Conservation (phyloP, 2,888 invertebrate genomes). For the Coelinius sp. region DNA sequence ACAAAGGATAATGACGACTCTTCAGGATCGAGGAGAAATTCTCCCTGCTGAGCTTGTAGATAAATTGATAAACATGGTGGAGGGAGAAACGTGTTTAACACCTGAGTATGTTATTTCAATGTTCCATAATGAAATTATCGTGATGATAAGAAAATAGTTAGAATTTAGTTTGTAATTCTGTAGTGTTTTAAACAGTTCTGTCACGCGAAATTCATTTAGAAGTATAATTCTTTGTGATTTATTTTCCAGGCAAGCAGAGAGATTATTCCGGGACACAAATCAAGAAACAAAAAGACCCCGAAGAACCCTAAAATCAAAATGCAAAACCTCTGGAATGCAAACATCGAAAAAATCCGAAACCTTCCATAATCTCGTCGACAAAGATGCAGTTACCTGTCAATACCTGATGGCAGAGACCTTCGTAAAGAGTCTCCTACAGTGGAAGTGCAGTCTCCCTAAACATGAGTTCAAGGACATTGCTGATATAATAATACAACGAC, state of each 20-base stretch:
- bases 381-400: slow-evolving; percentile 59
- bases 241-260: slow-evolving; percentile 59
- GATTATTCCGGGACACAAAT: slow-evolving; percentile 47
- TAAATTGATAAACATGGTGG: slow-evolving; percentile 58
- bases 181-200: too few relatives aligned
- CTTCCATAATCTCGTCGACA: slow-evolving; percentile 46
- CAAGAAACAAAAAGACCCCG: slow-evolving; percentile 36
- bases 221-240: background rate
- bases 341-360: background rate
- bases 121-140: background rate
- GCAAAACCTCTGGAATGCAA: background rate
- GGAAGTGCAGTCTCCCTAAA: slow-evolving; percentile 54
- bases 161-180: background rate
- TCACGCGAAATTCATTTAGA: too few relatives aligned
- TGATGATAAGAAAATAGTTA: background rate
- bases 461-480: slow-evolving; percentile 62
- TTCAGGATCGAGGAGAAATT: slow-evolving; percentile 52
- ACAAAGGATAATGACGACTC: slow-evolving; percentile 54
- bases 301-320: slow-evolving; percentile 25
- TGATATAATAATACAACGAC: slow-evolving; percentile 54
- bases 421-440: slow-evolving; percentile 59
- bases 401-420: slow-evolving; percentile 63
- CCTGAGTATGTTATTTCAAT: slow-evolving; percentile 60
- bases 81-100: slow-evolving; percentile 58
- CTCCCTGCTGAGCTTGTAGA: slow-evolving; percentile 58